Evolutionary conservation across 2,113 vertebrate genomes (phyloP).

Genomic region (Gila orcuttii): DNA sequence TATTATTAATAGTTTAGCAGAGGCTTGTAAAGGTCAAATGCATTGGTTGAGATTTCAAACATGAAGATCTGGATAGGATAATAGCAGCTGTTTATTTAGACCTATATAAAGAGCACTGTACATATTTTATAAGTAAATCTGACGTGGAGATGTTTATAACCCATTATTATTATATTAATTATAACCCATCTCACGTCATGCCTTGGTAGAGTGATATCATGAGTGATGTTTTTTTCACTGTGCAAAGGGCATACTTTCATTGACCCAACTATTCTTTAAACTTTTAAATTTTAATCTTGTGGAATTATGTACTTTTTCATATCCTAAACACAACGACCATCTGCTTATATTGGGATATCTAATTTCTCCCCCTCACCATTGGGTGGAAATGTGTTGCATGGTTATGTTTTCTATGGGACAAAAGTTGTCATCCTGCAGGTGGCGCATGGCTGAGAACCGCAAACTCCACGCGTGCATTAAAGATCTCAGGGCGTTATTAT

Average conservation of each 20-base stretch:
- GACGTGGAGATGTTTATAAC: neutral
- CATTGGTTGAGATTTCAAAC: constrained; percentile 23
- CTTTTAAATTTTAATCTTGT: too few species aligned
- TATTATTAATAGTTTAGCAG: constrained; percentile 43
- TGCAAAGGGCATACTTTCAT: neutral
- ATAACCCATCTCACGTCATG: neutral
- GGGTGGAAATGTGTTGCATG: neutral
- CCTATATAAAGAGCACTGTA: neutral
- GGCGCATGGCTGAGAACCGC: neutral
- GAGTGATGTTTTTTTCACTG: neutral
- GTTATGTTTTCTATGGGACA: neutral
- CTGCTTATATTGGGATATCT: too few species aligned
- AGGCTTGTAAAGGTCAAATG: constrained; percentile 38
- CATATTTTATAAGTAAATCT: neutral
- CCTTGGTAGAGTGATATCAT: too few species aligned
- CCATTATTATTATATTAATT: too few species aligned
- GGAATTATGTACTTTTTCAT: too few species aligned
- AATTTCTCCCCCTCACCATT: neutral
- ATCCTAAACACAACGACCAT: too few species aligned
- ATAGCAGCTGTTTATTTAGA: neutral
- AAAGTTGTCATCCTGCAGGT: neutral
- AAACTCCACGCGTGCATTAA: neutral
- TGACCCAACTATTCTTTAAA: neutral
- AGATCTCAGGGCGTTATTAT: neutral
- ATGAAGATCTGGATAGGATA: neutral